Conservation (phyloP, 2,797 vertebrate genomes). For the Gymnodraco acuticeps region DNA sequence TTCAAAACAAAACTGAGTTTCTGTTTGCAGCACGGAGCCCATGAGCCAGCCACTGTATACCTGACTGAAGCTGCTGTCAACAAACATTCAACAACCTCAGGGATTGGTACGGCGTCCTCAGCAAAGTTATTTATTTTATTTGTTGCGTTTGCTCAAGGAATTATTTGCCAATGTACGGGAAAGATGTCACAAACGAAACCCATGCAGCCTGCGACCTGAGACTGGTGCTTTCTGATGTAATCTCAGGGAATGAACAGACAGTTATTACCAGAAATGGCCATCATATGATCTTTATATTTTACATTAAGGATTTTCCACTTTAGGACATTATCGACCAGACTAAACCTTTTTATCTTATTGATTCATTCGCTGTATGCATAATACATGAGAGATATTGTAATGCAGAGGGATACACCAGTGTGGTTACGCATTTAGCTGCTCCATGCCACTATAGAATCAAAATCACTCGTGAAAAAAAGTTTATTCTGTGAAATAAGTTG, state of each 20-base stretch:
- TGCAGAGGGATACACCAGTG: neutral
- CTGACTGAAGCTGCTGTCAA: slow-evolving; percentile 36
- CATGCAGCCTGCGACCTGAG: slow-evolving; percentile 5
- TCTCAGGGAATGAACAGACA: slow-evolving; percentile 6
- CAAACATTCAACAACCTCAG: slow-evolving; percentile 33
- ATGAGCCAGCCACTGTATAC: neutral
- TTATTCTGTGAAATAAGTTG: slow-evolving; percentile 37
- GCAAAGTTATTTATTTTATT: neutral
- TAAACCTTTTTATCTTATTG: slow-evolving; percentile 42
- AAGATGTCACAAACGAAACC: slow-evolving; percentile 16
- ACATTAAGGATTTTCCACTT: slow-evolving; percentile 27
- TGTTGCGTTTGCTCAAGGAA: neutral
- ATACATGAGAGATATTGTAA: slow-evolving; percentile 35
- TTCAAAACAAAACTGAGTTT: slow-evolving; percentile 5
- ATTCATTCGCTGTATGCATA: slow-evolving; percentile 48
- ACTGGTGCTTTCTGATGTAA: neutral
- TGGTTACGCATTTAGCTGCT: neutral
- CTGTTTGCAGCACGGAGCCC: neutral
- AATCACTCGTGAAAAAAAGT: slow-evolving; percentile 6
- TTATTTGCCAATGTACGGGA: neutral
- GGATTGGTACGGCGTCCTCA: neutral
- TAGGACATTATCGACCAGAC: slow-evolving; percentile 23
- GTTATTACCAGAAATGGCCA: slow-evolving; percentile 12
- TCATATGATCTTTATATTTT: slow-evolving; percentile 20
- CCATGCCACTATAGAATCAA: slow-evolving; percentile 5